phyloP scores from a whole-genome alignment of 2,113 vertebrate species.

The Cathartes aura region DNA sequence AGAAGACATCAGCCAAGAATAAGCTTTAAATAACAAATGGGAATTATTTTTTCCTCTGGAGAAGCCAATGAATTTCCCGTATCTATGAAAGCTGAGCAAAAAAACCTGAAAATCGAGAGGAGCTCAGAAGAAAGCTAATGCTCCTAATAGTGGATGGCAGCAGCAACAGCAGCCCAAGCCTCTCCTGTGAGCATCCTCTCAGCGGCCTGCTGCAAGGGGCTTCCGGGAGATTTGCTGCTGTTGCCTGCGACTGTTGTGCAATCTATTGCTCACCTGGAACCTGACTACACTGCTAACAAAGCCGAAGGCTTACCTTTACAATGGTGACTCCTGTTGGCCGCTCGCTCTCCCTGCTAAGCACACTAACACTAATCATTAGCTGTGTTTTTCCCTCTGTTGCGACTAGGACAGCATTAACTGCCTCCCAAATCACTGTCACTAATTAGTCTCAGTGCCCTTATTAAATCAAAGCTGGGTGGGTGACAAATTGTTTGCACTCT shows the following conservation, averaged over 20 bases:
- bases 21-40: not conserved
- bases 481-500: not conserved
- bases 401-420: not conserved
- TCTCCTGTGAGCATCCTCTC: not conserved
- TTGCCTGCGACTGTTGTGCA: not conserved
- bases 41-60: not conserved
- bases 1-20: not conserved
- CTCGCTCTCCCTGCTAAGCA: not conserved
- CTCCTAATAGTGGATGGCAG: not conserved
- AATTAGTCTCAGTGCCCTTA: not conserved
- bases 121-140: not conserved
- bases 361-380: not conserved
- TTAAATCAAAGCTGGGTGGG: not conserved
- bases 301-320: constrained; percentile 15
- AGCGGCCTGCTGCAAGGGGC: not conserved
- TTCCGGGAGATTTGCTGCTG: not conserved
- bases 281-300: not conserved
- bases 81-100: not conserved
- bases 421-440: not conserved
- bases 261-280: constrained; percentile 13
- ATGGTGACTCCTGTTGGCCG: constrained; percentile 52
- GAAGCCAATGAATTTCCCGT: not conserved
- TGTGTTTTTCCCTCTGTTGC: not conserved
- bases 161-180: not conserved
- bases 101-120: not conserved